A percentile compares a stretch with the other conserved stretches of the same genome.
Conservation (phyloP, 2,888 invertebrate genomes). For the Cynaeus angustus region DNA sequence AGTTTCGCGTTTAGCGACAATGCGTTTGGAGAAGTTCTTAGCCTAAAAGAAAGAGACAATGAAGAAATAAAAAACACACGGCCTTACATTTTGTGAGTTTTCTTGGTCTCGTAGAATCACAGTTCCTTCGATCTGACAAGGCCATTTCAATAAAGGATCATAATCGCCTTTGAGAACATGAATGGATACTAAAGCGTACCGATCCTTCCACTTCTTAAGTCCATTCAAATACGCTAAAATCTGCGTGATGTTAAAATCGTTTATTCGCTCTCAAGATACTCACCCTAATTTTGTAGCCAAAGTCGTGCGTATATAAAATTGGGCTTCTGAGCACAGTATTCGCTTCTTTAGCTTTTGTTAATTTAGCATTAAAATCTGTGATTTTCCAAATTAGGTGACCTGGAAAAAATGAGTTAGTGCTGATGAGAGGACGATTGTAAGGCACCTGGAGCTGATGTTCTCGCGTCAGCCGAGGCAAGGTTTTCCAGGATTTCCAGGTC, state of each 20-base stretch:
- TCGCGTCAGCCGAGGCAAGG: slow-evolving; percentile 25
- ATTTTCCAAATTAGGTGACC: slow-evolving; percentile 83
- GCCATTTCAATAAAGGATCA: slow-evolving; percentile 83
- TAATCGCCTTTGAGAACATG: slow-evolving; percentile 81
- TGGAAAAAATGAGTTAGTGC: slow-evolving; percentile 56
- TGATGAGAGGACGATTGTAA: no score
- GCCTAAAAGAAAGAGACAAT: slow-evolving; percentile 67
- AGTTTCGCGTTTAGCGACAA: slow-evolving; percentile 74
- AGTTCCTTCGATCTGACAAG: slow-evolving; percentile 79
- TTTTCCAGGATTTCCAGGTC: slow-evolving; percentile 72
- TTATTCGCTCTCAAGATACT: slow-evolving; percentile 45
- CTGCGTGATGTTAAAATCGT: slow-evolving; percentile 68
- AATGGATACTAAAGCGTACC: slow-evolving; percentile 81
- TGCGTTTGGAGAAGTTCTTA: slow-evolving; percentile 78
- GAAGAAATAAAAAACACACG: background rate
- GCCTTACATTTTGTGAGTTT: slow-evolving; percentile 62
- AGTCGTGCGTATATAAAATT: slow-evolving; percentile 80
- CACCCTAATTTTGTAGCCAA: slow-evolving; percentile 84
- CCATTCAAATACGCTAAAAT: slow-evolving; percentile 83
- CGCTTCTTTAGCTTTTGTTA: slow-evolving; percentile 80
- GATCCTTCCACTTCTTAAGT: slow-evolving; percentile 84
- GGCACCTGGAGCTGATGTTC: slow-evolving; percentile 5
- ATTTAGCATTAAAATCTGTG: slow-evolving; percentile 77
- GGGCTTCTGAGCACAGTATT: slow-evolving; percentile 79
- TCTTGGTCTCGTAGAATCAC: slow-evolving; percentile 78